Evolutionary conservation across 1,140 invertebrate species (phyloP), one percentile per base, ranked within the genome.

Genomic region (Drosophila repletoides): DNA sequence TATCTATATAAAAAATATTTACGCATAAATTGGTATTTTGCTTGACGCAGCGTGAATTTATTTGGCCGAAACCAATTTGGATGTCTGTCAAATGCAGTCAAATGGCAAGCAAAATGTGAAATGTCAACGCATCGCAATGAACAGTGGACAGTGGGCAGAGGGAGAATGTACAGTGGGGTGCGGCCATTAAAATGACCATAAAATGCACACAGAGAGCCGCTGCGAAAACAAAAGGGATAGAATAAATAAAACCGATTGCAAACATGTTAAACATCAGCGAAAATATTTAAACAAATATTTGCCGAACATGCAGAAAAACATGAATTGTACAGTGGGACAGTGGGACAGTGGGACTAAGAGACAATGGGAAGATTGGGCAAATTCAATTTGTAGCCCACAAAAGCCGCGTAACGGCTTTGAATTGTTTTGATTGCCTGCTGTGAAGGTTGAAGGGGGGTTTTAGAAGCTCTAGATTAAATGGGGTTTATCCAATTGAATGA

Each of bases 231-330:
- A 59, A 52, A 56, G 15, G 53, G 5, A 45, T 43, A 53, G 12
- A 12, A 19, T 4, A 41, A 34, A 34, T 45, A 45, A 53, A 52
- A 51, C 43, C n/a, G 43, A 21, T 43, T 31, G 65, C 48, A 77
- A 79, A 72, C 58, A 76, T 75, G 49, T 74, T 67, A 75, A 66
- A 58, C 53, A 70, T 77, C 49, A 63, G 61, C 51, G 55, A 58
- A 60, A 71, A 79, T 79, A 80, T 80, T 75, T 56, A 61, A 70
- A 65, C 56, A 68, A 77, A 79, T 79, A 76, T 76, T 76, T 73
- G 58, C 68, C 19, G 10, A 65, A 48, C 59, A 75, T 68, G 34
- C 49, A 49, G 55, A 63, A 26, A n/a, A 66, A 61, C 40, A 55
- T 53, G 41, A 33, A 61, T 40, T 7, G 36, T 14, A 14, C 34